Conservation (phyloP, 2,113 vertebrate genomes). For the Chrysemys picta region DNA sequence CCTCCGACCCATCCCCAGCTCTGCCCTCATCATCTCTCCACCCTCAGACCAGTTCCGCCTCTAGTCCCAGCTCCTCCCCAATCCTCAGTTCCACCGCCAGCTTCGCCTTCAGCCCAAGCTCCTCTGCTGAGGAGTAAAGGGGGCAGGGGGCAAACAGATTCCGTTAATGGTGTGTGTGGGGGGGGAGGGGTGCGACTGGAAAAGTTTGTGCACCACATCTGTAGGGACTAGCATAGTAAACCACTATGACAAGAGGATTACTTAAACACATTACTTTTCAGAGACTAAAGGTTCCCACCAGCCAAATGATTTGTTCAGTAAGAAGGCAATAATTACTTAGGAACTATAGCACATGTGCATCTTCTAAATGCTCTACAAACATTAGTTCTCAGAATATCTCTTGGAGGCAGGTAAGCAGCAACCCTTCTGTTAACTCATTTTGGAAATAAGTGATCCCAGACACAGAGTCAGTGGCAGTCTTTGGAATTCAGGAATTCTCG, state of each 20-base stretch:
- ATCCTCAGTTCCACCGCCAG: too few species aligned
- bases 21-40: too few species aligned
- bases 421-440: too few species aligned
- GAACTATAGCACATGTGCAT: background rate
- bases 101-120: too few species aligned
- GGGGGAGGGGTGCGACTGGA: too few species aligned
- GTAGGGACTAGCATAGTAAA: background rate
- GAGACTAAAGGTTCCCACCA: background rate
- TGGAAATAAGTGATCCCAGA: background rate
- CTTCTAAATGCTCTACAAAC: background rate
- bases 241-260: background rate
- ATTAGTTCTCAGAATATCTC: background rate
- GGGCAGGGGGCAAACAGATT: too few species aligned
- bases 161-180: too few species aligned
- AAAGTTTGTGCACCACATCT: too few species aligned
- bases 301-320: background rate
- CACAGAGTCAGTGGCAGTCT: background rate
- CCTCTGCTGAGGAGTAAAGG: too few species aligned
- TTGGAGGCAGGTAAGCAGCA: background rate
- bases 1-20: too few species aligned
- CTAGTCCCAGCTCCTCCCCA: too few species aligned
- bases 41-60: too few species aligned
- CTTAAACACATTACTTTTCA: fast-evolving
- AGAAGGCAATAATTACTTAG: background rate
- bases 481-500: background rate